phyloP scores from a whole-genome alignment of 35 echinoderm and acorn worm species.

The Hemicentrotus pulcherrimus region DNA sequence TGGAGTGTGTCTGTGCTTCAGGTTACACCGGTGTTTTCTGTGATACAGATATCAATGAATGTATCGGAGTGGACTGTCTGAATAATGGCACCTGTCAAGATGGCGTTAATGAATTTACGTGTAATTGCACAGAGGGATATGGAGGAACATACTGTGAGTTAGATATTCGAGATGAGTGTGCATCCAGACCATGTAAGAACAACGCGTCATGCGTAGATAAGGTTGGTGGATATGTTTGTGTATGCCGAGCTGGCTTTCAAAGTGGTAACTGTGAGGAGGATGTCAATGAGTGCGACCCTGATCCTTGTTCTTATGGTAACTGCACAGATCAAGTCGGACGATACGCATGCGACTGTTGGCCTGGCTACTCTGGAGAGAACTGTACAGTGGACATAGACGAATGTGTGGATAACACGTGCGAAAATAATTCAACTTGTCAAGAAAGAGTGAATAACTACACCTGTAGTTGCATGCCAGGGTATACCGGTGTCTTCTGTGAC shows the following conservation, averaged over 20 bases:
- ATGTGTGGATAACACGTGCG: neutral
- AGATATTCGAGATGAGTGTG: conserved; percentile 25
- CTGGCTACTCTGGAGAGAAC: conserved; percentile 48
- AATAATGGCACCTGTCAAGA: conserved; percentile 39
- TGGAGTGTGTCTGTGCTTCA: conserved; percentile 53
- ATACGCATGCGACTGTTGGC: conserved; percentile 31
- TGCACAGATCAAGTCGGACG: conserved; percentile 38
- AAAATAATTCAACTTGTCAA: conserved; percentile 31
- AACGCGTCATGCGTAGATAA: conserved; percentile 30
- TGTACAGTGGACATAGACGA: conserved; percentile 57
- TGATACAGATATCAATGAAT: conserved; percentile 42
- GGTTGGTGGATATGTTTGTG: neutral
- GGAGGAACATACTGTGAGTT: neutral
- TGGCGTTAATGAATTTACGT: neutral
- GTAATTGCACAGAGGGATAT: neutral
- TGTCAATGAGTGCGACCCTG: conserved; percentile 49
- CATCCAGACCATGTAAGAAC: conserved; percentile 28
- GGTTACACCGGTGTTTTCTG: conserved; percentile 61
- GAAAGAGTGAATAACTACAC: conserved; percentile 53
- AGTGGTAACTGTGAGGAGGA: conserved; percentile 32
- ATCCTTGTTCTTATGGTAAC: conserved; percentile 55
- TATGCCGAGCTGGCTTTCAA: conserved; percentile 5
- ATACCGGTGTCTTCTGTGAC: conserved; percentile 39
- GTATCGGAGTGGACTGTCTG: conserved; percentile 1
- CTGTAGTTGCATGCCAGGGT: conserved; percentile 44